phyloP scores from a whole-genome alignment of 2,113 vertebrate species.

The Aptenodytes forsteri region DNA sequence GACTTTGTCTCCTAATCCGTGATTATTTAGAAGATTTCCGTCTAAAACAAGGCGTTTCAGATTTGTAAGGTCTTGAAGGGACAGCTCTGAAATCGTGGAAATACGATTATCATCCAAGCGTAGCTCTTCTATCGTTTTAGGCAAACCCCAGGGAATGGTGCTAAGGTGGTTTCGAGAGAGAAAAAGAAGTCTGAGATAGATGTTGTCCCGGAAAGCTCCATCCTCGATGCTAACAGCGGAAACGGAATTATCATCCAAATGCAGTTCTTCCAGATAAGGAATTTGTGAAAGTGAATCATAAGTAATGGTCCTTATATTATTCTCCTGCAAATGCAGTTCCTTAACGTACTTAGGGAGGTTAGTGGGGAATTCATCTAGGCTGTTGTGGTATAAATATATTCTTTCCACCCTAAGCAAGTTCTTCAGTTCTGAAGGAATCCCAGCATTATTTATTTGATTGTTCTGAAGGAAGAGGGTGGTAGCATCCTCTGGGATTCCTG shows the following conservation, averaged over 20 bases:
- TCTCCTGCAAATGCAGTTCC: slow-evolving; percentile 98
- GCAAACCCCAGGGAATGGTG: slow-evolving; percentile 94
- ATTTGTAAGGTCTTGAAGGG: slow-evolving; percentile 96
- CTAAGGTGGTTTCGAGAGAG: slow-evolving; percentile 97
- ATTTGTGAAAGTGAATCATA: slow-evolving; percentile 94
- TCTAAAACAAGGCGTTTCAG: slow-evolving; percentile 96
- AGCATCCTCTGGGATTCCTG: slow-evolving; percentile 92
- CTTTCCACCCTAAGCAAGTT: slow-evolving; percentile 91
- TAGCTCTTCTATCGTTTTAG: slow-evolving; percentile 95
- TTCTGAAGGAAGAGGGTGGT: slow-evolving; percentile 98
- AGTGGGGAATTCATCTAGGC: slow-evolving; percentile 96
- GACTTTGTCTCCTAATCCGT: slow-evolving; percentile 93
- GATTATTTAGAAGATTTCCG: slow-evolving; percentile 95
- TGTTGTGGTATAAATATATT: slow-evolving; percentile 98
- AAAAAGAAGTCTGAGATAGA: slow-evolving; percentile 93
- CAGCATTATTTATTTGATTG: slow-evolving; percentile 98
- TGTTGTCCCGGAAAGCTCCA: slow-evolving; percentile 95
- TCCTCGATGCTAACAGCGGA: slow-evolving; percentile 98
- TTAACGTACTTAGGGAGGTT: slow-evolving; percentile 94
- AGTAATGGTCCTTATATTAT: slow-evolving; percentile 96
- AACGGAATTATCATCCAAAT: slow-evolving; percentile 98
- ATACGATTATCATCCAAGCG: slow-evolving; percentile 99
- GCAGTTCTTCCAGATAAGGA: slow-evolving; percentile 95
- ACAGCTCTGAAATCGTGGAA: slow-evolving; percentile 93
- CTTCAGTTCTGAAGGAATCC: slow-evolving; percentile 92